These are phyloP conservation scores for Drosophila longiperda DNA, from an alignment of 2,888 invertebrate genomes.

Conservation along the genomic window DNA sequence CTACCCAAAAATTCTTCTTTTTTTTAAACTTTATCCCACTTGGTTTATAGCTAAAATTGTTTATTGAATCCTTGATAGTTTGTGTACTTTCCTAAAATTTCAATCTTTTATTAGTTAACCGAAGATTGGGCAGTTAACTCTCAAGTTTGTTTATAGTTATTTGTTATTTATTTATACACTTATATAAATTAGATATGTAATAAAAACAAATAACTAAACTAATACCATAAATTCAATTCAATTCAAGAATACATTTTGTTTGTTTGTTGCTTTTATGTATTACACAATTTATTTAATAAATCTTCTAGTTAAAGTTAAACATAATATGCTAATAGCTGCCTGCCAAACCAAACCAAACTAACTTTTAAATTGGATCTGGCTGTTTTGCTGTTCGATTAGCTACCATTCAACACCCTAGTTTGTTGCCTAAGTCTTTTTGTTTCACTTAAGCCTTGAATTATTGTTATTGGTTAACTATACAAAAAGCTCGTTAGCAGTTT, in stretches of 20 bases:
- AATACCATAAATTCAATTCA: background rate
- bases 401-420: slow-evolving; percentile 36
- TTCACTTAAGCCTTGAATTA: slow-evolving; percentile 53
- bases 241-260: background rate
- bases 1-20: background rate
- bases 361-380: background rate
- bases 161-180: background rate
- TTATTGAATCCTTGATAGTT: no score
- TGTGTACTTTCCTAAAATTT: background rate
- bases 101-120: background rate
- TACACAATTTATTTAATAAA: background rate
- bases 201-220: background rate
- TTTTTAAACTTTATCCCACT: background rate
- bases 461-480: slow-evolving; percentile 68
- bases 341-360: background rate
- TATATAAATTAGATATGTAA: background rate
- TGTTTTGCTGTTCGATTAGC: slow-evolving; percentile 29
- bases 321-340: background rate
- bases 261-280: slow-evolving; percentile 43
- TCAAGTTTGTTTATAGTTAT: slow-evolving; percentile 8
- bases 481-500: slow-evolving; percentile 64
- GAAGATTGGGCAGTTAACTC: background rate
- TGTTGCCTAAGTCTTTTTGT: slow-evolving; percentile 69
- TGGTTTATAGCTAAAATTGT: background rate
- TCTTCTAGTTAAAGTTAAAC: background rate